Evolutionary conservation across 2,113 vertebrate genomes (phyloP).

Genomic region (Sterna hirundo): DNA sequence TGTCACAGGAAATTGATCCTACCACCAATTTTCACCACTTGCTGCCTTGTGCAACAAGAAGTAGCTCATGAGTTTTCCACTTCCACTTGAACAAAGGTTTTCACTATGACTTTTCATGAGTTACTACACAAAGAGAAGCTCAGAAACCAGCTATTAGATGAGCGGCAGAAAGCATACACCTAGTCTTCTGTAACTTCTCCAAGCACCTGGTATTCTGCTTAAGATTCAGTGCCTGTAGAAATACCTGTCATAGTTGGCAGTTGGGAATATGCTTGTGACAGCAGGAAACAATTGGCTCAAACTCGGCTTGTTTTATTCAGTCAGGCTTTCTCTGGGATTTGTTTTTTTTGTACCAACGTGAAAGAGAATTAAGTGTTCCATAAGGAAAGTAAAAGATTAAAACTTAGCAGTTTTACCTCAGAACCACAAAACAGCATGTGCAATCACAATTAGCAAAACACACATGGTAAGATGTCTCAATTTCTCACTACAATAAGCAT

Average conservation of each 20-base stretch:
- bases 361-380: background rate
- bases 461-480: background rate
- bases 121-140: background rate
- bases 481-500: background rate
- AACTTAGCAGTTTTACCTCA: background rate
- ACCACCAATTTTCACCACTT: background rate
- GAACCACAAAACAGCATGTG: background rate
- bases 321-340: background rate
- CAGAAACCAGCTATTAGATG: background rate
- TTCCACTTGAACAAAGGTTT: background rate
- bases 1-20: background rate
- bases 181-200: background rate
- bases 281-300: constrained; percentile 44
- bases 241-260: constrained; percentile 47
- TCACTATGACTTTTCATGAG: background rate
- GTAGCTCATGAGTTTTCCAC: background rate
- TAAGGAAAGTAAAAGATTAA: background rate
- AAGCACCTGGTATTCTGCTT: constrained; percentile 28
- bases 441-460: background rate
- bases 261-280: constrained; percentile 32
- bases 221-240: constrained; percentile 20
- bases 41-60: background rate
- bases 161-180: background rate
- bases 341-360: background rate
- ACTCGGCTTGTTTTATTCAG: background rate